Conservation (phyloP, 2,113 vertebrate genomes). For the Sorex fumeus region DNA sequence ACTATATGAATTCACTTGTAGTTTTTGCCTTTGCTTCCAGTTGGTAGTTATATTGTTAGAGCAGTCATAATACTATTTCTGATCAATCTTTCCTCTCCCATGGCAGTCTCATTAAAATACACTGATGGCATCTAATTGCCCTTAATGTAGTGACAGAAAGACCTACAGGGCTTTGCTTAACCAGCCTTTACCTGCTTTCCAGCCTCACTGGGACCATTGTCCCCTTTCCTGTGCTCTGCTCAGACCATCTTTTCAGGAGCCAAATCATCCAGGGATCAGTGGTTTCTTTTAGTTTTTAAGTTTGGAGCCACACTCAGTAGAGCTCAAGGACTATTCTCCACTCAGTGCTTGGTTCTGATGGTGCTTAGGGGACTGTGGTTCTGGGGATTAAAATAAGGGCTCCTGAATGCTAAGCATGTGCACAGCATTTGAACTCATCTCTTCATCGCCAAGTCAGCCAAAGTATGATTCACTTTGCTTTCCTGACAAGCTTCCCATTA, state of each 20-base stretch:
- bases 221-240: not conserved
- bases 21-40: constrained; percentile 32
- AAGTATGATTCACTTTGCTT: not conserved
- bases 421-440: not conserved
- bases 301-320: too few relatives aligned
- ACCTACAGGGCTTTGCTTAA: not conserved
- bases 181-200: not conserved
- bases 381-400: not conserved
- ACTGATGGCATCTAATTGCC: not conserved
- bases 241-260: not conserved
- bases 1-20: not conserved
- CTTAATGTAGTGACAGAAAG: not conserved
- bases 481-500: not conserved
- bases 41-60: constrained; percentile 34
- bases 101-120: not conserved
- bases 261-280: not conserved
- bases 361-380: not conserved
- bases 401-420: too few relatives aligned
- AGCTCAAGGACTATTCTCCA: too few relatives aligned
- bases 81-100: not conserved
- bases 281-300: too few relatives aligned
- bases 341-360: too few relatives aligned
- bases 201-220: not conserved
- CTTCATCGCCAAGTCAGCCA: not conserved
- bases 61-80: constrained; percentile 33